Evolutionary conservation across 2,797 vertebrate genomes (phyloP), one percentile per base, ranked within the genome.

Genomic region (Micromesistius poutassou): DNA sequence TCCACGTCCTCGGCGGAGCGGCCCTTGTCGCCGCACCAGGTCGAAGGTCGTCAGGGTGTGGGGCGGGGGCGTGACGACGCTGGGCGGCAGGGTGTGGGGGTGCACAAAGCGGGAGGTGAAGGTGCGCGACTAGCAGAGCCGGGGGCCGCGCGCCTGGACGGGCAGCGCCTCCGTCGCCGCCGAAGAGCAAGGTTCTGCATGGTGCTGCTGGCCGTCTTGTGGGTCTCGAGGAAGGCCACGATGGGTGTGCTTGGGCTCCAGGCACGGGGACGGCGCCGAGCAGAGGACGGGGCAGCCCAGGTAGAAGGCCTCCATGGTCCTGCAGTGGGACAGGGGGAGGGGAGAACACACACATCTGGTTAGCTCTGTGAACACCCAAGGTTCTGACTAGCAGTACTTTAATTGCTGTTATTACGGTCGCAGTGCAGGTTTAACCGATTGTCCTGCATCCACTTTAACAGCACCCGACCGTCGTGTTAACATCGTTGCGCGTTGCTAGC

Each of bases 171-270:
- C 95, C 0, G 95, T 96, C 66, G 1, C 96, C 96, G 73, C 96
- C 95, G 80, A 96, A 96, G 10, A 97, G 91, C 75, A 97, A 97
- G 91, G 91, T 96, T 97, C 91, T 96, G 96, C 89, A 96, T 94
- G 3, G 96, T 96, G 76, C 86, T 93, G 88, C 96, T 95, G 38
- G 96, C 96, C 0, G 96, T 96, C 85, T 97, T 96, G 92, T 97
- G 96, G 9, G 96, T 97, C 92, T 97, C 96, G 72, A 97, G 91
- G 92, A 97, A 97, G 88, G 91, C 94, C 82, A 97, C 90, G 0
- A n/a, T 94, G 93, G 85, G 90, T 94, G 88, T 95, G 95, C 87
- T 96, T 96, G 0, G 87, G 86, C 1, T 93, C 92, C 16, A 89
- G 82, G 70, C 87, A 86, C 0, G 86, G 83, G 5, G 80, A 79